Base-by-base conservation (phyloP, 2,113 vertebrate genomes). In the Pelusios castaneus region DNA sequence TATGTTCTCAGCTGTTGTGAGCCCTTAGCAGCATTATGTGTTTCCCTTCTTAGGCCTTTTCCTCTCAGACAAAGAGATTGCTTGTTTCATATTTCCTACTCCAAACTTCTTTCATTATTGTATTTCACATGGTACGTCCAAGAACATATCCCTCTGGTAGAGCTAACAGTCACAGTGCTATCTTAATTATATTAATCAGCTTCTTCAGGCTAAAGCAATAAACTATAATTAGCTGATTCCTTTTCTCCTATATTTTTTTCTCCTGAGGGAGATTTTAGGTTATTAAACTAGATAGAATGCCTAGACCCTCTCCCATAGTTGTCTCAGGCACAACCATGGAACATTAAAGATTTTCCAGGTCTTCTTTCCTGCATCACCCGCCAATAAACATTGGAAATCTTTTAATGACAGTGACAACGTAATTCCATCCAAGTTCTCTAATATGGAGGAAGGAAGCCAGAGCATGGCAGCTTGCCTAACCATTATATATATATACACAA, bases 171-270 rank as follows among this genome's bases (percentile, higher is more conserved):
- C 81, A 79, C 45, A 89, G 96, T 83, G 52, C 85, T 87, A 70
- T 96, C 95, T 93, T 96, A 94, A 96, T 91, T 93, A 93, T 82
- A 84, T 88, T 93, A 95, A 96, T 86, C 77, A 94, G 67, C 85
- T 88, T 91, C 24, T 86, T 58, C n/a, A 89, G 90, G 55, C 56
- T 96, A 95, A 95, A 91, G 93, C 84, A 94, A 93, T 96, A 93
- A 96, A 83, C 82, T 89, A 87, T 96, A 95, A 94, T 95, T 96
- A 95, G 47, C 76, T 92, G 76, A 88, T 94, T 83, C 58, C 80
- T 92, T 96, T 95, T 83, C 5, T 94, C 52, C 76, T 82, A 84
- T 87, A 52, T 43, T 97, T 45, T 67, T 76, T 41, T 79, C 6
- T 60, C 76, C 52, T 87, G 10, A 55, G 73, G 84, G 82, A 91